Evolutionary conservation across 2,113 vertebrate genomes (phyloP).

Genomic region (Nycticebus coucang): DNA sequence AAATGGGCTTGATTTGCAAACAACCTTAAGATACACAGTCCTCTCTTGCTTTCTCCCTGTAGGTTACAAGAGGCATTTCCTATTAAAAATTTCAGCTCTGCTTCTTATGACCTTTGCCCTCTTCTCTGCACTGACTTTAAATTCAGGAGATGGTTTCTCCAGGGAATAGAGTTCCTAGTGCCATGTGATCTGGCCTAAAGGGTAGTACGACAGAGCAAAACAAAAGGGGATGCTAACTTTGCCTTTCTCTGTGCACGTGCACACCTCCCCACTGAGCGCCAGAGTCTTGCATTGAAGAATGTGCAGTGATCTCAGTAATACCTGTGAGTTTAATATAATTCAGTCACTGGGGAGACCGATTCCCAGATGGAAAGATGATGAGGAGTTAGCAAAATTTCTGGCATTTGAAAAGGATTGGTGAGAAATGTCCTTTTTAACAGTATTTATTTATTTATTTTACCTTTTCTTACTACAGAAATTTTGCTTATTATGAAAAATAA

Average conservation of each 20-base stretch:
- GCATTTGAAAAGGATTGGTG: not conserved
- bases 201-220: slow-evolving; percentile 27
- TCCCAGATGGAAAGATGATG: not conserved
- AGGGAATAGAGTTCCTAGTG: slow-evolving; percentile 42
- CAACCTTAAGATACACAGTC: slow-evolving; percentile 25
- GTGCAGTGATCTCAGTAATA: not conserved
- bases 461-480: not conserved
- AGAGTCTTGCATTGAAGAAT: not conserved
- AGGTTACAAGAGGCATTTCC: slow-evolving; percentile 51
- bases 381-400: not conserved
- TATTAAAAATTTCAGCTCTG: slow-evolving; percentile 72
- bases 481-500: not conserved
- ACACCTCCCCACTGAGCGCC: not conserved
- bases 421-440: not conserved
- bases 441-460: slow-evolving; percentile 28
- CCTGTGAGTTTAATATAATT: not conserved
- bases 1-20: slow-evolving; percentile 67
- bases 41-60: not conserved
- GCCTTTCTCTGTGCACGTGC: not conserved
- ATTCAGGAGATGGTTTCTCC: slow-evolving; percentile 68
- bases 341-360: not conserved
- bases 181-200: slow-evolving; percentile 69
- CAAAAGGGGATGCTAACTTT: slow-evolving; percentile 48
- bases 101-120: slow-evolving; percentile 71
- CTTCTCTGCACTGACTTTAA: slow-evolving; percentile 59